Evolutionary conservation across 2,797 vertebrate genomes (phyloP).

Genomic region (Argentina silus): DNA sequence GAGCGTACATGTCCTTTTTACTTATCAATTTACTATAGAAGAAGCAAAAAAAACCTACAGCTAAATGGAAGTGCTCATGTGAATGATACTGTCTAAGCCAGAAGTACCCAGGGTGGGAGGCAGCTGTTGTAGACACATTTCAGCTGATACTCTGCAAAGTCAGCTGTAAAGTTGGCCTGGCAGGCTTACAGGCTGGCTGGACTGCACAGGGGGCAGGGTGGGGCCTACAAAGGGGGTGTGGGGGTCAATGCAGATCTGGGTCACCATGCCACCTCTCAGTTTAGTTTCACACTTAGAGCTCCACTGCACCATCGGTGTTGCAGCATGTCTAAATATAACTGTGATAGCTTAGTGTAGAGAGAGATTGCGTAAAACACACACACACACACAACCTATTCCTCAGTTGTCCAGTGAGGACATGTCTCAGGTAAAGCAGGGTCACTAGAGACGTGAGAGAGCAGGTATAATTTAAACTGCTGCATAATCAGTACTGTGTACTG

Average conservation of each 20-base stretch:
- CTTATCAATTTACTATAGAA: too few relatives aligned
- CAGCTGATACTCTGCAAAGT: conserved; percentile 28
- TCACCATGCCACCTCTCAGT: conserved; percentile 41
- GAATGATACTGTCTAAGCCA: not conserved
- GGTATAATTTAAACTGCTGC: not conserved
- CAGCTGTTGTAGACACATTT: conserved; percentile 30
- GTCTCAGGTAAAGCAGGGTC: not conserved
- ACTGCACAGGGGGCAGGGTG: not conserved
- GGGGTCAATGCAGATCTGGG: conserved; percentile 36
- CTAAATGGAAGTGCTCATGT: not conserved
- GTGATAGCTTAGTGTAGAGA: not conserved
- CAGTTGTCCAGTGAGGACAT: not conserved
- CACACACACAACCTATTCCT: not conserved
- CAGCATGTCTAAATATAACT: conserved; percentile 51
- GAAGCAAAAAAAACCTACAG: not conserved
- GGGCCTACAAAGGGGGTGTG: not conserved
- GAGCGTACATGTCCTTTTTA: too few relatives aligned
- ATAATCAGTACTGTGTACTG: not conserved
- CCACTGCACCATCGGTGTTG: conserved; percentile 36
- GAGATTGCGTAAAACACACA: not conserved
- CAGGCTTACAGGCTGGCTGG: not conserved
- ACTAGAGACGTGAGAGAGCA: not conserved
- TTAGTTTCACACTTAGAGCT: conserved; percentile 29
- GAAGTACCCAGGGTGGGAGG: conserved; percentile 1
- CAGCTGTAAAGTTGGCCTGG: conserved; percentile 30